A percentile compares a stretch with the other conserved stretches of the same genome.
Evolutionary conservation across 2,888 invertebrate genomes (phyloP).

Genomic region (Euproctis similis): DNA sequence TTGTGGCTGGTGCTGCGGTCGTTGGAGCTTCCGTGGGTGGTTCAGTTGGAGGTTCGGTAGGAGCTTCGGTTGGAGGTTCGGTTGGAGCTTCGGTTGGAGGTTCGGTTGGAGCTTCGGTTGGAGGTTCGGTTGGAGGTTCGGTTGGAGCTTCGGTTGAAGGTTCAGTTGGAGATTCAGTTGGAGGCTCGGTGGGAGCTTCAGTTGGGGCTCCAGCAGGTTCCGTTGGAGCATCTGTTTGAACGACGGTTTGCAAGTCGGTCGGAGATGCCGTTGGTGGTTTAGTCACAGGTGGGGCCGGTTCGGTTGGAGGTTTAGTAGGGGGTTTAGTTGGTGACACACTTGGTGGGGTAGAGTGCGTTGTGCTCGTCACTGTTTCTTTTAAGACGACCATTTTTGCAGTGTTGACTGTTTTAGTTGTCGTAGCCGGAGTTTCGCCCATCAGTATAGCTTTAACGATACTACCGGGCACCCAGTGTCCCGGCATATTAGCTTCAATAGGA

Average conservation of each 20-base stretch:
- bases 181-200: neutral
- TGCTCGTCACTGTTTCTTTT: neutral
- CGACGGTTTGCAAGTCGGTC: neutral
- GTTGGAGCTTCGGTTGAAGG: neutral
- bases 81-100: neutral
- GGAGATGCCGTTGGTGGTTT: neutral
- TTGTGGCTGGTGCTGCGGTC: too few relatives aligned
- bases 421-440: neutral
- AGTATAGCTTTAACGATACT: conserved; percentile 31
- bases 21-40: too few relatives aligned
- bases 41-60: neutral
- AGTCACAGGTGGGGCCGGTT: neutral
- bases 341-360: neutral
- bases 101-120: neutral
- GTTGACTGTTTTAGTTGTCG: too few relatives aligned
- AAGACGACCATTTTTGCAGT: neutral
- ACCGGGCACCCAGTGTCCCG: conserved; percentile 44
- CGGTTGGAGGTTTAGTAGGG: neutral
- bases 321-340: neutral
- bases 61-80: neutral
- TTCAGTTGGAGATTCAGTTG: neutral
- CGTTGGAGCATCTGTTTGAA: neutral
- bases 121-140: neutral
- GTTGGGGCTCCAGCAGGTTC: neutral
- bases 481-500: conserved; percentile 42